These are phyloP conservation scores for Zoroaster sp. DNA, from an alignment of 53 echinoderm and acorn worm genomes.

Conservation along the genomic window DNA sequence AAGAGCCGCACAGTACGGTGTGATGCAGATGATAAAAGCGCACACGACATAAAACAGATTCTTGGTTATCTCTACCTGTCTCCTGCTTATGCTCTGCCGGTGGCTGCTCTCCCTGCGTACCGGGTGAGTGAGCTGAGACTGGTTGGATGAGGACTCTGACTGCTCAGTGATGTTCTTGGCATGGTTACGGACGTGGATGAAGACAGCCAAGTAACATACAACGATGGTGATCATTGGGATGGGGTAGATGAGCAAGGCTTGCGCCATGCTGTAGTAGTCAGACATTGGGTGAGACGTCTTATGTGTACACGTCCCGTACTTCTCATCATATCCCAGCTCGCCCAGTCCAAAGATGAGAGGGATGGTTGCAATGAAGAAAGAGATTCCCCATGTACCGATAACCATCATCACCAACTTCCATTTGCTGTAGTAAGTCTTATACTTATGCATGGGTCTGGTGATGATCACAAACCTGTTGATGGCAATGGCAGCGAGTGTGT, in stretches of 20 bases:
- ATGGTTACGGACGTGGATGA: constrained; percentile 51
- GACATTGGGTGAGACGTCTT: constrained; percentile 88
- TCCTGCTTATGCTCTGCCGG: constrained; percentile 64
- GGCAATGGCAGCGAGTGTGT: constrained; percentile 84
- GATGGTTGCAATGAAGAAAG: constrained; percentile 78
- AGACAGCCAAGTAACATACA: constrained; percentile 73
- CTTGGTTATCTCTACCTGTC: constrained; percentile 90
- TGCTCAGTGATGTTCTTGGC: constrained; percentile 84
- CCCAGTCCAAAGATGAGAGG: constrained; percentile 84
- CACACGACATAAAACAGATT: constrained; percentile 96
- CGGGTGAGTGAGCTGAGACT: constrained; percentile 66
- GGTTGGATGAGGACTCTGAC: constrained; percentile 76
- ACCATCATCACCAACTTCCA: constrained; percentile 73
- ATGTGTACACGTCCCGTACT: constrained; percentile 90
- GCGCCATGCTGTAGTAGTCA: constrained; percentile 87
- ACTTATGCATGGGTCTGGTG: constrained; percentile 71
- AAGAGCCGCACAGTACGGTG: constrained; percentile 87
- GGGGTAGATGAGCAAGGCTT: constrained; percentile 85
- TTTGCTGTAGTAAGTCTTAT: constrained; percentile 66
- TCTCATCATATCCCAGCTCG: constrained; percentile 79
- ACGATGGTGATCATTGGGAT: constrained; percentile 76
- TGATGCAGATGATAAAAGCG: constrained; percentile 88
- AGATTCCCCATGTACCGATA: constrained; percentile 72
- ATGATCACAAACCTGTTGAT: constrained; percentile 89
- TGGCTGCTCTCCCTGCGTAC: constrained; percentile 74